Base-by-base conservation (phyloP, 2,797 vertebrate species). In the Coreius guichenoti region DNA sequence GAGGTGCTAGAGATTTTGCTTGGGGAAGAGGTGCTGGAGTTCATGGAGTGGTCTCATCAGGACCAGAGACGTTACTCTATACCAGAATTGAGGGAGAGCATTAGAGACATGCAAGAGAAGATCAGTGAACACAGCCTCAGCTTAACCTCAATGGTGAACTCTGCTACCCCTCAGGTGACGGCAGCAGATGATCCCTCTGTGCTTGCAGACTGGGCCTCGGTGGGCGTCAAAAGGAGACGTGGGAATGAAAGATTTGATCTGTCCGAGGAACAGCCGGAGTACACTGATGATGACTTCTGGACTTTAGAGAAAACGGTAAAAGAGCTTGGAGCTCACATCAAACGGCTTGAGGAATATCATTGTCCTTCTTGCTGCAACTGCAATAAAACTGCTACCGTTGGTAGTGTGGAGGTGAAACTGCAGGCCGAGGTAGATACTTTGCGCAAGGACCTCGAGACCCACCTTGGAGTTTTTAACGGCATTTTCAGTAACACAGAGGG, bases 11-110 rank as follows among this genome's bases (percentile, higher is more conserved):
- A 95, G 81, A 88, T 94, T 31, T 90, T 99, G 70, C 93, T 99
- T 54, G 97, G 96, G 16, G 96, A 97, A 56, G 98, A 98, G 90
- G 90, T 95, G 86, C 88, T 97, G 87, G 97, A 97, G 80, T 93
- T 95, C 89, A 87, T 91, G 81, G 90, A 93, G 0, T 88, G 89
- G 93, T 75, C 92, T 14, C 0, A 26, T 4, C 31, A 81, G 4
- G 88, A 93, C 21, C 86, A 92, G 83, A 86, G 90, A 78, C 78
- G 86, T 58, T 86, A 91, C 83, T 94, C 96, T 31, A 85, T 97
- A 81, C 93, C 91, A 1, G 86, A 93, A 29, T 92, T 98, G 69
- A 93, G 93, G 72, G 86, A 91, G 51, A 90, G 87, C 83, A 91
- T 98, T 77, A 93, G 78, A 23, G 76, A 92, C 1, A 91, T 95